These are phyloP conservation scores for Ylistrum balloti DNA, from an alignment of 1,140 invertebrate genomes.

Conservation along the genomic window DNA sequence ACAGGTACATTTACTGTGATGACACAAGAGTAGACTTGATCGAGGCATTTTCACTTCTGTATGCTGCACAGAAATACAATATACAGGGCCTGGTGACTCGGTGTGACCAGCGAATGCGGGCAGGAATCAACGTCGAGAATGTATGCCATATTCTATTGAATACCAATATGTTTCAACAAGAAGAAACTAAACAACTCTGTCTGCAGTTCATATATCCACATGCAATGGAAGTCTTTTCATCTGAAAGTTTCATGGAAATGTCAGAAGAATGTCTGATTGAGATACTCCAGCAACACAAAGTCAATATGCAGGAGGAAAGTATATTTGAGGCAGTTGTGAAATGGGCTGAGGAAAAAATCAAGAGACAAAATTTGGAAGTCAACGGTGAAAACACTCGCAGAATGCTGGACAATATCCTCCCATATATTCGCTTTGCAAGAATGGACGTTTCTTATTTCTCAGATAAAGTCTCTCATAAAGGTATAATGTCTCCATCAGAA, in stretches of 20 bases:
- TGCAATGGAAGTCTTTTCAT: background rate
- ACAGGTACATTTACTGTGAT: constrained; percentile 59
- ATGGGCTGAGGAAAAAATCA: constrained; percentile 53
- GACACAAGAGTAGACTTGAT: constrained; percentile 43
- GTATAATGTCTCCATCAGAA: background rate
- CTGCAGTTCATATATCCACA: constrained; percentile 48
- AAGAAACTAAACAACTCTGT: constrained; percentile 35
- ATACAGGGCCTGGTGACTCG: constrained; percentile 42
- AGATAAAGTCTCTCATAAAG: constrained; percentile 41
- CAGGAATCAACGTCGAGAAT: constrained; percentile 46
- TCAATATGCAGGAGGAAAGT: constrained; percentile 50
- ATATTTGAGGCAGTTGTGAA: constrained; percentile 54
- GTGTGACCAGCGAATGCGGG: constrained; percentile 46
- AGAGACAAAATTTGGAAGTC: constrained; percentile 41
- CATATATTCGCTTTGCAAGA: constrained; percentile 56
- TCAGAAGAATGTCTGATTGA: constrained; percentile 36
- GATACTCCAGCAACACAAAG: constrained; percentile 50
- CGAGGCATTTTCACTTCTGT: constrained; percentile 8
- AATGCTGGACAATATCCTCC: constrained; percentile 41
- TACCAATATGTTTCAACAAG: background rate
- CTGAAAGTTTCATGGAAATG: constrained; percentile 45
- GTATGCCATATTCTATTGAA: constrained; percentile 51
- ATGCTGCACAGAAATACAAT: constrained; percentile 51
- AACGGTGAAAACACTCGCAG: constrained; percentile 46
- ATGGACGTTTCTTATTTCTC: constrained; percentile 51